Conservation (phyloP, 2,888 invertebrate species). For the Liposcelis brunnea region DNA sequence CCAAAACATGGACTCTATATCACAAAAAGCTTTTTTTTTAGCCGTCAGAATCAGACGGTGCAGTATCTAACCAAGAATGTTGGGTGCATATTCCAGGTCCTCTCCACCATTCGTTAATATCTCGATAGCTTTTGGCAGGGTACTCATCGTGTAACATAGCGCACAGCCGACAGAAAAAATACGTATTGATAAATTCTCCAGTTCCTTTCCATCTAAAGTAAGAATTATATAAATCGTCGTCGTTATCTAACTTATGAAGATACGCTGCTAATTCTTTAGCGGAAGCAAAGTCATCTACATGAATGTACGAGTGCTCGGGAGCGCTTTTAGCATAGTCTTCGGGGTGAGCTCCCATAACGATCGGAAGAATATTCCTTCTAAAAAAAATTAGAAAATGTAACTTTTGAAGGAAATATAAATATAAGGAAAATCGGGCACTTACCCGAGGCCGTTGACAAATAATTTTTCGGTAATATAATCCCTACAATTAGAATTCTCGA, state of each 20-base stretch:
- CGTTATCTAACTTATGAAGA: slow-evolving; percentile 63
- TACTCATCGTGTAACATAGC: slow-evolving; percentile 60
- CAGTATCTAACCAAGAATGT: neutral
- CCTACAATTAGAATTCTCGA: slow-evolving; percentile 91
- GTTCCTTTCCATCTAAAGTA: slow-evolving; percentile 91
- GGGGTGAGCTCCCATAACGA: slow-evolving; percentile 90
- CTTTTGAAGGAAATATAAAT: too few species aligned
- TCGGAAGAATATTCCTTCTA: slow-evolving; percentile 71
- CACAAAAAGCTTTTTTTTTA: too few species aligned
- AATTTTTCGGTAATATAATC: slow-evolving; percentile 96
- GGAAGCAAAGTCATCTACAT: slow-evolving; percentile 86
- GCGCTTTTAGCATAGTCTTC: slow-evolving; percentile 79
- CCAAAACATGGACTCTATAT: too few species aligned
- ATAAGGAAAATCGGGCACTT: too few species aligned
- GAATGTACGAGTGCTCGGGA: slow-evolving; percentile 82
- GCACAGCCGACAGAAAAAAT: slow-evolving; percentile 83
- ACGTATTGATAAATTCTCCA: slow-evolving; percentile 91
- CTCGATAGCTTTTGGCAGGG: slow-evolving; percentile 44
- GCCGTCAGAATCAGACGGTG: neutral
- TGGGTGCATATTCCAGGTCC: slow-evolving; percentile 56
- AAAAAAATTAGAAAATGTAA: slow-evolving; percentile 11
- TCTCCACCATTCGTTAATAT: slow-evolving; percentile 90
- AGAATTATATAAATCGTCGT: slow-evolving; percentile 81
- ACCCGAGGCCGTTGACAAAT: slow-evolving; percentile 85
- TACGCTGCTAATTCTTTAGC: slow-evolving; percentile 77